Evolutionary conservation across 2,797 vertebrate species (phyloP).

Genomic region (Orientallactaga sibirica): DNA sequence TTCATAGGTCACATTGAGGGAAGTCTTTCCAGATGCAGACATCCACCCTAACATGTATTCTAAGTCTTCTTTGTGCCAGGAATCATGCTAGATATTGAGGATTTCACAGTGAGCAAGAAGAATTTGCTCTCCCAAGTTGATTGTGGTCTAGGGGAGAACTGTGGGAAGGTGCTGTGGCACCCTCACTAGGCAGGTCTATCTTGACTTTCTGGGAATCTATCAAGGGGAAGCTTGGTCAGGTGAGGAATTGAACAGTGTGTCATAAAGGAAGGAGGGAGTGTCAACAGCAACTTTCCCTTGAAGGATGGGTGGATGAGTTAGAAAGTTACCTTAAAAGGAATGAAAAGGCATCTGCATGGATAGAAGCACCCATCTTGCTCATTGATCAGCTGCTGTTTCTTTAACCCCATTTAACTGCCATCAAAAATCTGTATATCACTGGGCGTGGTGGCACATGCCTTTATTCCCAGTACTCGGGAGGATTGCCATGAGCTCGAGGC

Average conservation of each 20-base stretch:
- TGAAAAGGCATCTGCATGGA: background rate
- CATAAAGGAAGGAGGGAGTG: background rate
- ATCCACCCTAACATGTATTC: background rate
- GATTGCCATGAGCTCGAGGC: too few species aligned
- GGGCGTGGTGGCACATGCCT: too few species aligned
- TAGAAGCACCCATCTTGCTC: background rate
- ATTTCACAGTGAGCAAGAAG: background rate
- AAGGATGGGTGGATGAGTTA: background rate
- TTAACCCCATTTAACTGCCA: background rate
- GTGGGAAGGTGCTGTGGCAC: background rate
- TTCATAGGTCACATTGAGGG: slow-evolving; percentile 24
- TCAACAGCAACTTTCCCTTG: background rate
- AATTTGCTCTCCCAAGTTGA: background rate
- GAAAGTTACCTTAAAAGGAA: background rate
- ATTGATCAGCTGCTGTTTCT: background rate
- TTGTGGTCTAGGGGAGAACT: background rate
- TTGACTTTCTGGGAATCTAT: background rate
- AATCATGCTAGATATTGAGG: background rate
- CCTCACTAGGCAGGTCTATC: background rate
- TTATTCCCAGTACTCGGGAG: too few species aligned
- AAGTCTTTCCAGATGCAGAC: slow-evolving; percentile 35
- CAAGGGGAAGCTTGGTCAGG: background rate
- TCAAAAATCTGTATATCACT: background rate
- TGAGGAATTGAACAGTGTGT: background rate
- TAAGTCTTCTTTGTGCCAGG: background rate